Conservation (phyloP, 2,888 invertebrate genomes). For the Ypsolopha sequella region DNA sequence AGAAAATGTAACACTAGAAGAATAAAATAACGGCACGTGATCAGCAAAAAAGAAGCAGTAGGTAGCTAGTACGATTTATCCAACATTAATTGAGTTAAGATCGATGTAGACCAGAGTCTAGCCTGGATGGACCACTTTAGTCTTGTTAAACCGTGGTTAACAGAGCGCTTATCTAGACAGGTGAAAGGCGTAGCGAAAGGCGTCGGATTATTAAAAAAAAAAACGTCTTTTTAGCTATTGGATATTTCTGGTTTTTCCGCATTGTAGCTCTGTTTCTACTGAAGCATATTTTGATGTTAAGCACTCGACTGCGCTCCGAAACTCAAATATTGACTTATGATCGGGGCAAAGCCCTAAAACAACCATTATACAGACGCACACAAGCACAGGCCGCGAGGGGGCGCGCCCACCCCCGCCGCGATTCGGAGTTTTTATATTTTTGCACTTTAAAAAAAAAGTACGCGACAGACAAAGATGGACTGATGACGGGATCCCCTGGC, state of each 20-base stretch:
- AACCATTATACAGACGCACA: slow-evolving; percentile 59
- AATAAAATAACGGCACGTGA: background rate
- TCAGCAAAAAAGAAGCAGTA: background rate
- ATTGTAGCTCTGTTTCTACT: background rate
- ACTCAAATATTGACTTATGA: slow-evolving; percentile 54
- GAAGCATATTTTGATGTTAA: slow-evolving; percentile 11
- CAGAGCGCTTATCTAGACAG: slow-evolving; percentile 55
- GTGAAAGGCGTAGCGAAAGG: slow-evolving; percentile 66
- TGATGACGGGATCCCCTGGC: slow-evolving; percentile 52
- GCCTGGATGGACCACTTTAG: slow-evolving; percentile 17
- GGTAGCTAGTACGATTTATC: slow-evolving; percentile 8
- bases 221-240: too few relatives aligned
- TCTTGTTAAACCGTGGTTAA: slow-evolving; percentile 49
- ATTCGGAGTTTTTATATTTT: slow-evolving; percentile 69
- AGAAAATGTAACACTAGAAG: background rate
- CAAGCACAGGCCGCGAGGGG: slow-evolving; percentile 37
- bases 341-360: slow-evolving; percentile 64
- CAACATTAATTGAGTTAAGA: slow-evolving; percentile 28
- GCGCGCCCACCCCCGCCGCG: slow-evolving; percentile 40
- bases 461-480: slow-evolving; percentile 67
- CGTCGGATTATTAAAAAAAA: slow-evolving; percentile 12
- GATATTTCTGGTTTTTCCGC: background rate
- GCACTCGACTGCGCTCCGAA: slow-evolving; percentile 6
- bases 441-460: slow-evolving; percentile 66
- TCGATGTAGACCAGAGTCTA: slow-evolving; percentile 31